Conservation (phyloP, 1,140 invertebrate species). For the Cheumatopsyche charites region DNA sequence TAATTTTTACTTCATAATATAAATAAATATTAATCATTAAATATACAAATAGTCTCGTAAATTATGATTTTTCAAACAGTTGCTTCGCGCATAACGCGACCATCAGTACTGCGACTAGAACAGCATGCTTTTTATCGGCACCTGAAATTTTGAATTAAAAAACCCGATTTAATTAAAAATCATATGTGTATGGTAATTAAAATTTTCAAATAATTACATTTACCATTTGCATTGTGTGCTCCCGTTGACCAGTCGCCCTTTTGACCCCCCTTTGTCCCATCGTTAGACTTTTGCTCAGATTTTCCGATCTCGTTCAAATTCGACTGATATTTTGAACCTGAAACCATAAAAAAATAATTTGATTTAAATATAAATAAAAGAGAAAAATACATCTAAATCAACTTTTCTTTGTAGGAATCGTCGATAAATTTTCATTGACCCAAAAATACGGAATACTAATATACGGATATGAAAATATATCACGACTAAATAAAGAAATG, state of each 20-base stretch:
- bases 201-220: too few species aligned
- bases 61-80: conserved; percentile 29
- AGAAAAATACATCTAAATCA: too few species aligned
- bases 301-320: conserved; percentile 74
- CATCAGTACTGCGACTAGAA: not conserved
- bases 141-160: conserved; percentile 6
- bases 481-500: too few species aligned
- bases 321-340: conserved; percentile 70
- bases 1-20: not conserved
- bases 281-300: conserved; percentile 70
- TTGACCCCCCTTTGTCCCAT: conserved; percentile 41
- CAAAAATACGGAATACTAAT: too few species aligned
- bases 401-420: too few species aligned
- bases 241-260: conserved; percentile 44
- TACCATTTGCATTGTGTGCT: conserved; percentile 36
- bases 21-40: not conserved
- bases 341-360: not conserved
- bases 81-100: not conserved
- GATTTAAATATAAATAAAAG: not conserved
- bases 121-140: conserved; percentile 13
- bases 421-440: too few species aligned
- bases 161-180: not conserved
- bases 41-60: not conserved
- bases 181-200: too few species aligned
- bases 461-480: too few species aligned